Evolutionary conservation across 2,888 invertebrate species (phyloP), one percentile per base, ranked within the genome.

Genomic region (Tholera decimalis): DNA sequence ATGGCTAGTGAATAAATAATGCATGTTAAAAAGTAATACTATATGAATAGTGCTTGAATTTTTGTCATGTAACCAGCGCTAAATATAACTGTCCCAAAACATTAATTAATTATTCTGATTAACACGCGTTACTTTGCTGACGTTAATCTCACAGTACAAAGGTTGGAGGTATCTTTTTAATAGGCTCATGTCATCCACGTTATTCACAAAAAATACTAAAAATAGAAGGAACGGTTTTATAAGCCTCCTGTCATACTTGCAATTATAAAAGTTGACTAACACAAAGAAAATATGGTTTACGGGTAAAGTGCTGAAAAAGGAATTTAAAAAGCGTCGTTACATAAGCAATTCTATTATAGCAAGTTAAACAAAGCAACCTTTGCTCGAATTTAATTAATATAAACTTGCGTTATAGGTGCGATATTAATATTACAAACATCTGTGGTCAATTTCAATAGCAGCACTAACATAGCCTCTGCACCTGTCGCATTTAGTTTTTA

Each of bases 201-300:
- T 47, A 46, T 33, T 39, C 24, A 13, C 30, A 37, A 46, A 59
- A 59, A 3, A 28, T 0, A 7, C 37, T 47, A 20, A 39, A 65
- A 70, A 71, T 71, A 33, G 60, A 20, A n/a, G 11, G 0, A 71
- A 65, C 30, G 30, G 39, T 71, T 71, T 35, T 28, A 20, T 35
- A 49, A 60, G 26, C 39, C 71, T 39, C 39, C 28, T 26, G 71
- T 28, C 33, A 65, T 15, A 24, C 46, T 15, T 33, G 26, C 22
- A 26, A 60, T 65, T 47, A 35, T 26, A 41, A 60, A 61, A 61
- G 26, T 61, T 71, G 18, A 28, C 4, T 33, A 7, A 9, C n/a
- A 33, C 1, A 3, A 1, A 47, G 18, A 33, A 60, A 66, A 35
- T 9, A 8, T 0, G 1, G 0, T 3, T 1, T 7, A 3, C 13